Evolutionary conservation across 1,140 invertebrate genomes (phyloP), one percentile per base, ranked within the genome.

Genomic region (Drosophila santomea): DNA sequence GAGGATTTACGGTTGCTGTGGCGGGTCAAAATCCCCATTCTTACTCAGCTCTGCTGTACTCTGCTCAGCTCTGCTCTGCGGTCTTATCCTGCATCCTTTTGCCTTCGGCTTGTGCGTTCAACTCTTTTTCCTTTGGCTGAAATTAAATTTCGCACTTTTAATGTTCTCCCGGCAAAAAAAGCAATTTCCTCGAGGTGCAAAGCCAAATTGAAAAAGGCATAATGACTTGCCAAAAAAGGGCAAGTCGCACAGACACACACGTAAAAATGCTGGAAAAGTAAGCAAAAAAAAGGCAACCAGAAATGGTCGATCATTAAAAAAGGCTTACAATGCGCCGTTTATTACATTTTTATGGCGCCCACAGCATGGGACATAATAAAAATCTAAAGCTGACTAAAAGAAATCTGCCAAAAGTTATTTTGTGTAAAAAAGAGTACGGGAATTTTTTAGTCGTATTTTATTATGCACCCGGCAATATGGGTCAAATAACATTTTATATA

Each of bases 141-240:
- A 86, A 86, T 86, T 86, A 74, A 86, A 86, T 88, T 86, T 86
- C 48, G 66, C 79, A 88, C 71, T 88, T 88, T 82, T 83, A 86
- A 79, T 88, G 83, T 80, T 72, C 28, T 57, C 7, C 8, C 25
- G 35, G 74, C 73, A 45, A 63, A 85, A 81, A 83, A 86, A 88
- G 79, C 79, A 86, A 88, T 86, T 86, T 86, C 78, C 83, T 82
- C 56, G 66, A 88, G 82, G 78, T 82, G 82, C 56, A 83, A 86
- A 79, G 64, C 51, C 61, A 88, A 86, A 86, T 88, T 88, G 82
- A 82, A 86, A 86, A 86, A 39, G 78, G 57, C 74, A 86, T 84
- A 84, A 84, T 85, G 81, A 84, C 81, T 74, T 85, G 77, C 57
- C 56, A 57, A 59, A 64, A 68, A 73, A 60, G 23, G 58, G 48